phyloP scores from a whole-genome alignment of 2,113 vertebrate species.

The Perca fluviatilis region DNA sequence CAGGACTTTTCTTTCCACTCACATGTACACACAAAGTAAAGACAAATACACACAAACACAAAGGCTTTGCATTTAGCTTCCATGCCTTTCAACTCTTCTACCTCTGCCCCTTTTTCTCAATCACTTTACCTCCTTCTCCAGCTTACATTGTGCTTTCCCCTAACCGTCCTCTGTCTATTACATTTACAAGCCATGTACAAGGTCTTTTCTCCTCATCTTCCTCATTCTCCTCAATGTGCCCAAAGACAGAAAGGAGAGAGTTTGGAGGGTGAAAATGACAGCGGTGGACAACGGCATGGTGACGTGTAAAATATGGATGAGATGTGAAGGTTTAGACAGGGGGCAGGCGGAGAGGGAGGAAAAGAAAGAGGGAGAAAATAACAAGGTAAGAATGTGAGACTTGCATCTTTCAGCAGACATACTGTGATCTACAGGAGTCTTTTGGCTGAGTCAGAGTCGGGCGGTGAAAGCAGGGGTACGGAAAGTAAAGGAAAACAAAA shows the following conservation, averaged over 20 bases:
- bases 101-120: conserved; percentile 5
- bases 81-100: neutral
- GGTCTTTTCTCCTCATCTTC: neutral
- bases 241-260: conserved; percentile 9
- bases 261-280: conserved; percentile 26
- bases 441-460: conserved; percentile 5
- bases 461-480: neutral
- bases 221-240: neutral
- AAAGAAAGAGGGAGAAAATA: conserved; percentile 3
- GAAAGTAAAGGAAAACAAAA: neutral
- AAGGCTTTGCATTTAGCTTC: conserved; percentile 16
- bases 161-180: conserved; percentile 24
- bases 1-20: neutral
- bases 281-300: conserved; percentile 5
- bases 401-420: conserved; percentile 18
- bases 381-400: conserved; percentile 11
- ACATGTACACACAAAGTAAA: neutral
- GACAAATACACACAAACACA: conserved; percentile 22
- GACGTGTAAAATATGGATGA: conserved; percentile 51
- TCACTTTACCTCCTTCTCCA: conserved; percentile 2
- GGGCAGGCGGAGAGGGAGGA: neutral
- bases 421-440: conserved; percentile 24
- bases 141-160: conserved; percentile 13
- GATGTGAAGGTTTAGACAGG: neutral
- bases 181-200: neutral